Conservation (phyloP, 2,113 vertebrate species). For the Craseonycteris thonglongyai region DNA sequence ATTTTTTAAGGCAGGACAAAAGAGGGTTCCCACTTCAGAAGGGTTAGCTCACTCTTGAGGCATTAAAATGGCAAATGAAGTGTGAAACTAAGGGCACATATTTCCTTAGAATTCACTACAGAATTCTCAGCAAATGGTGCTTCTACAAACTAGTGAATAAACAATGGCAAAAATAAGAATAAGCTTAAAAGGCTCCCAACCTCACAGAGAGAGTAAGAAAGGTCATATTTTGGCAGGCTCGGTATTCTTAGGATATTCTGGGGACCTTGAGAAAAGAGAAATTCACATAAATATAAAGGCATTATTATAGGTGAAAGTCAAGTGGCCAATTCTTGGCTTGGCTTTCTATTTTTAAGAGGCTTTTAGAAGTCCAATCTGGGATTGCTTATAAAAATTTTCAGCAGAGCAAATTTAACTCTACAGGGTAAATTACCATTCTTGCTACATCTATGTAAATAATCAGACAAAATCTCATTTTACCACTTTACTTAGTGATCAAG, state of each 20-base stretch:
- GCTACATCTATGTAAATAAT: background rate
- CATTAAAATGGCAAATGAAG: constrained; percentile 8
- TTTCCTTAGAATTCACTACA: background rate
- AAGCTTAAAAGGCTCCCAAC: background rate
- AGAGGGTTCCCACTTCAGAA: background rate
- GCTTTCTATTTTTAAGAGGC: background rate
- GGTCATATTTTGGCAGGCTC: background rate
- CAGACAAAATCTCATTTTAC: background rate
- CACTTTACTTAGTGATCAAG: background rate
- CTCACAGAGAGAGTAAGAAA: background rate
- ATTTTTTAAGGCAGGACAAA: background rate
- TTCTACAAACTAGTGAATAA: background rate
- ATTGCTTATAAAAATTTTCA: background rate
- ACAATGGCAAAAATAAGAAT: background rate
- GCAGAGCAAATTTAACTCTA: background rate
- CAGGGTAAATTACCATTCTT: background rate
- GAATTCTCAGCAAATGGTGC: background rate
- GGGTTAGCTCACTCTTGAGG: background rate
- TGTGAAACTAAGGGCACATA: background rate
- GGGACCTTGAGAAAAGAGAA: background rate
- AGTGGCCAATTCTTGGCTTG: background rate
- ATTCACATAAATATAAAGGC: background rate
- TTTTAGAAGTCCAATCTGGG: background rate
- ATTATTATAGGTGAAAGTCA: background rate
- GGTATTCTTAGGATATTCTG: background rate